Conservation (phyloP, 2,888 invertebrate genomes). For the Platycheirus rosarum region DNA sequence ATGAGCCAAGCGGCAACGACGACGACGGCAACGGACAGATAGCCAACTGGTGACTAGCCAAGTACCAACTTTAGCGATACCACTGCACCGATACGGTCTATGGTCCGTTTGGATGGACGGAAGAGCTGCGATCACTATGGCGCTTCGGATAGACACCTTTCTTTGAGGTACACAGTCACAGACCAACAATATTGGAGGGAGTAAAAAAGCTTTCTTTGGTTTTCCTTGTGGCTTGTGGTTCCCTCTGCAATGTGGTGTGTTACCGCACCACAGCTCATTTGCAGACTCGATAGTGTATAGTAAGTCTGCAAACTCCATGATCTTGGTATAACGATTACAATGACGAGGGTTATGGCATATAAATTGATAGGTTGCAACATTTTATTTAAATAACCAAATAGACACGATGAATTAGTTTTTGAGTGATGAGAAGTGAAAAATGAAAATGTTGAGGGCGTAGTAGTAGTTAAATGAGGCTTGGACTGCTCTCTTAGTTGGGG, state of each 20-base stretch:
- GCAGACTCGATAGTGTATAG: conserved; percentile 44
- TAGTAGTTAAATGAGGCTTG: background rate
- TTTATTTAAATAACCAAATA: conserved; percentile 4
- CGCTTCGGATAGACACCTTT: conserved; percentile 30
- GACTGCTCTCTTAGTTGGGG: background rate
- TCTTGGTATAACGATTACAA: conserved; percentile 18
- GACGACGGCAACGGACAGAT: conserved; percentile 22
- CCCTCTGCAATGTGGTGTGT: conserved; percentile 26
- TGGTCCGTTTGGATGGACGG: conserved; percentile 12
- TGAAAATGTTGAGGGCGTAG: conserved; percentile 22
- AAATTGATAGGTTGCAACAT: conserved; percentile 40
- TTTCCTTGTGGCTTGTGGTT: conserved; percentile 14
- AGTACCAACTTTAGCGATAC: conserved; percentile 53
- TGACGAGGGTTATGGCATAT: conserved; percentile 25
- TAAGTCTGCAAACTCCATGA: conserved; percentile 53
- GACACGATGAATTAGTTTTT: conserved; percentile 29
- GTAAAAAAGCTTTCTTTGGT: conserved; percentile 54
- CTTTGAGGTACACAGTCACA: conserved; percentile 15
- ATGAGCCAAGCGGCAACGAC: background rate
- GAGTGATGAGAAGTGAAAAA: conserved; percentile 1
- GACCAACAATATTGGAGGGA: no score
- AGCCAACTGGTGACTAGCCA: conserved; percentile 29
- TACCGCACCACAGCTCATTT: conserved; percentile 45
- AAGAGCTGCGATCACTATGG: conserved; percentile 26
- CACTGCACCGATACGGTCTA: conserved; percentile 41